A percentile compares a stretch with the other conserved stretches of the same genome.
These are phyloP conservation scores for Protobothrops mucrosquamatus DNA, from an alignment of 2,113 vertebrate genomes.

Conservation along the genomic window DNA sequence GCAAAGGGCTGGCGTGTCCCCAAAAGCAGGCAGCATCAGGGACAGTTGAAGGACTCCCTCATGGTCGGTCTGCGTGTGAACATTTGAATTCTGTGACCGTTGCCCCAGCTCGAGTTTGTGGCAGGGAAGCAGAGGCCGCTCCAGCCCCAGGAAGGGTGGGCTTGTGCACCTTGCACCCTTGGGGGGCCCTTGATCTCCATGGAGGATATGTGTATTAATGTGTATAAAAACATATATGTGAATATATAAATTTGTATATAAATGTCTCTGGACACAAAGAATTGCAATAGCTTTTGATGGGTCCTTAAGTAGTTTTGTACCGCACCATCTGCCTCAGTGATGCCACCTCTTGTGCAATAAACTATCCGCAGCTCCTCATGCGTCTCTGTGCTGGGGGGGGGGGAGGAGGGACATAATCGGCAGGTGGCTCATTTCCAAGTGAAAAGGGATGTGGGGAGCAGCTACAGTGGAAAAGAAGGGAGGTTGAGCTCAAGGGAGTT, in stretches of 20 bases:
- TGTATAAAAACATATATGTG: not conserved
- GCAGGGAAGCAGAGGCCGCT: not conserved
- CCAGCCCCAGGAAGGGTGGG: not conserved
- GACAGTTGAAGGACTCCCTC: not conserved
- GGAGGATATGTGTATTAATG: not conserved
- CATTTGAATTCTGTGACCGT: not conserved
- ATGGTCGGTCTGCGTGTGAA: not conserved
- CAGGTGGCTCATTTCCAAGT: not conserved
- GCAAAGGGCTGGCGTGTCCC: not conserved
- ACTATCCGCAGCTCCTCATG: constrained; percentile 63
- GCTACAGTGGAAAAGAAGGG: not conserved
- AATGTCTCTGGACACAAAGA: not conserved
- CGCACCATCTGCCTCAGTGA: constrained; percentile 51
- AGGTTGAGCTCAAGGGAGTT: not conserved
- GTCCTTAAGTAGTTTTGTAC: constrained; percentile 48
- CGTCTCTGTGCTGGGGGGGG: not conserved
- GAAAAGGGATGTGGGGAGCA: not conserved
- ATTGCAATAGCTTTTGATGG: constrained; percentile 39
- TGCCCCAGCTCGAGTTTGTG: not conserved
- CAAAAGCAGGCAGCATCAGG: not conserved
- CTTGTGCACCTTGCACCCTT: not conserved
- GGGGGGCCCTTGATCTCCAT: not conserved
- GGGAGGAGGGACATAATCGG: not conserved
- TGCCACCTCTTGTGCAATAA: constrained; percentile 77
- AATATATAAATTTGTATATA: constrained; percentile 28